Base-by-base conservation (phyloP, 2,888 invertebrate species). In the Oxycera nigricornis region DNA sequence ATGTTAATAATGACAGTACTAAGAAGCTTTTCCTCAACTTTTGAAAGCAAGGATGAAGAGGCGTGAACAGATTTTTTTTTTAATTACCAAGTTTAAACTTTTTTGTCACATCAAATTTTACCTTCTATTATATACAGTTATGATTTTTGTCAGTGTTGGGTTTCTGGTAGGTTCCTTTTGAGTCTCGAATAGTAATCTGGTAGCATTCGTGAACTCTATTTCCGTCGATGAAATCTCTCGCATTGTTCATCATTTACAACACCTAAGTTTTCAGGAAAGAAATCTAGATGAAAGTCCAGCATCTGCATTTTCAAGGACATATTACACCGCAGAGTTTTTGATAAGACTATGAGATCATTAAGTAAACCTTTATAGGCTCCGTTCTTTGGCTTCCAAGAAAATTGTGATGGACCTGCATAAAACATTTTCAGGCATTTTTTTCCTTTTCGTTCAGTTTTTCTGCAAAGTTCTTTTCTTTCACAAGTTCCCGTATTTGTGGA, bases 361-460 rank as follows among this genome's bases (percentile, higher is more conserved):
- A 55, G 20, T 22, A 55, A 55, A 17, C 24, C 55, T 55, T 55
- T 55, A 24, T 20, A 55, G 24, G 20, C 14, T 55, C 55, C 24
- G 55, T 22, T 22, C 6, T 22, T 22, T 55, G 55, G 55, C 24
- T 55, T 55, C 55, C 55, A 22, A 22, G 22, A 55, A 55, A 55
- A 22, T 22, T 1, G 11, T 55, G 2, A 7, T 9, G 9, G 6
- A 22, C 14, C 6, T 55, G 3, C 20, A 55, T 4, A 20, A 55
- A 55, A 55, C 55, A 55, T 55, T 55, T 55, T 14, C 24, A 55
- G 55, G 55, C 55, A 24, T 22, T 4, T 55, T 55, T 55, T 55
- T 55, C 55, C 6, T 22, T 20, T n/a, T 55, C 1, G 17, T 1
- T 24, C 55, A 1, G 55, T 22, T 55, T 55, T 22, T 22, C 55